Conservation (phyloP, 1,140 invertebrate genomes). For the Idris sp. region DNA sequence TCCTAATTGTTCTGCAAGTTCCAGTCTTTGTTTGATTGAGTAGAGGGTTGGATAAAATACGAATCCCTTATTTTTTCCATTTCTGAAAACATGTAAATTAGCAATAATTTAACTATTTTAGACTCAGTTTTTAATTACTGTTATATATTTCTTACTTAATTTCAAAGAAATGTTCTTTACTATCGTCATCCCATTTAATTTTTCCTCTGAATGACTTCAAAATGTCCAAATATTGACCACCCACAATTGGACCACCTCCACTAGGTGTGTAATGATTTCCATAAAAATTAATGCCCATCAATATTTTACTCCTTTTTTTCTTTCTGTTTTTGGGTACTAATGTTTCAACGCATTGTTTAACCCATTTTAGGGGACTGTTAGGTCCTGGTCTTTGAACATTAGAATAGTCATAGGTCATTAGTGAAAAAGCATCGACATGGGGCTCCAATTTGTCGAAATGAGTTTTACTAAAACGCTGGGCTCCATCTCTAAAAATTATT, state of each 20-base stretch:
- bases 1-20: conserved; percentile 87
- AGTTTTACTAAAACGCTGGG: conserved; percentile 85
- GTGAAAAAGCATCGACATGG: conserved; percentile 89
- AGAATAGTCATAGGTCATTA: conserved; percentile 98
- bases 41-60: conserved; percentile 94
- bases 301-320: conserved; percentile 85
- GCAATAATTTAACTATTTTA: too few species aligned
- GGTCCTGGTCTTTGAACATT: conserved; percentile 89
- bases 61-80: conserved; percentile 78
- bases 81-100: conserved; percentile 58
- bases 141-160: conserved; percentile 89
- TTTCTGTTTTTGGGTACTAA: conserved; percentile 82
- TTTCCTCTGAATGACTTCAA: conserved; percentile 84
- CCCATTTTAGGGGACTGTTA: conserved; percentile 92
- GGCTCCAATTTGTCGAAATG: conserved; percentile 88
- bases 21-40: conserved; percentile 88
- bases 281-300: conserved; percentile 96
- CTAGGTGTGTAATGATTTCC: conserved; percentile 90
- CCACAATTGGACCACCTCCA: conserved; percentile 88
- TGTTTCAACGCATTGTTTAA: conserved; percentile 86
- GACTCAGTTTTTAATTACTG: too few species aligned
- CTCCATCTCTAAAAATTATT: conserved; percentile 69
- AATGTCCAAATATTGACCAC: conserved; percentile 85
- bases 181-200: conserved; percentile 87
- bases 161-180: conserved; percentile 92